phyloP scores from a whole-genome alignment of 2,888 invertebrate species.

The Drosophila cyrtoloma region DNA sequence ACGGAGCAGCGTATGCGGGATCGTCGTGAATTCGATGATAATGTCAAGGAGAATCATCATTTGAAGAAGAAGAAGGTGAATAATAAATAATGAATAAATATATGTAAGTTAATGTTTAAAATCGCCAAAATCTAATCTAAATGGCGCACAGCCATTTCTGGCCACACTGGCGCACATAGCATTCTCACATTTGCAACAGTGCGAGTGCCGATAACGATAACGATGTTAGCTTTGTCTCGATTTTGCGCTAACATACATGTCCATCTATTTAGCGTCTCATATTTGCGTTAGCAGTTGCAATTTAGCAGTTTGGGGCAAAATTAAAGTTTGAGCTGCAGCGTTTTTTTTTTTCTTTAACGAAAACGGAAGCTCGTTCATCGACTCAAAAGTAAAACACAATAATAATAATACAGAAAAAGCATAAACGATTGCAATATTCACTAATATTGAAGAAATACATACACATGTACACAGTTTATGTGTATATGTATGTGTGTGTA shows the following conservation, averaged over 20 bases:
- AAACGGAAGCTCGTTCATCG: conserved; percentile 6
- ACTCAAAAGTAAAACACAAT: conserved; percentile 1
- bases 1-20: conserved; percentile 79
- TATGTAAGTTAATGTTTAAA: background rate
- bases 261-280: conserved; percentile 11
- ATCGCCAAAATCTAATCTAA: conserved; percentile 15
- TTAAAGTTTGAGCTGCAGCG: conserved; percentile 24
- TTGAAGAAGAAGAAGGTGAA: conserved; percentile 82
- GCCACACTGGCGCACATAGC: conserved; percentile 19
- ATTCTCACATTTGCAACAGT: conserved; percentile 4
- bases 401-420: background rate
- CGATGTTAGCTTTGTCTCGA: conserved; percentile 4
- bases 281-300: conserved; percentile 50
- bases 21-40: conserved; percentile 80
- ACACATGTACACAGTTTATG: conserved; percentile 19
- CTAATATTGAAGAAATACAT: conserved; percentile 2
- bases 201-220: conserved; percentile 10
- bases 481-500: conserved; percentile 22
- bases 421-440: conserved; percentile 18
- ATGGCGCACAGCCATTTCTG: conserved; percentile 4
- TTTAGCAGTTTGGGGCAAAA: conserved; percentile 49
- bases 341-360: conserved; percentile 21
- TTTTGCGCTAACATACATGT: conserved; percentile 16
- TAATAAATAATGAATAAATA: conserved; percentile 18
- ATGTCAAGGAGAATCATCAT: conserved; percentile 60